A percentile compares a stretch with the other conserved stretches of the same genome.
Conservation (phyloP, 2,888 invertebrate species). For the Dicycla oo region DNA sequence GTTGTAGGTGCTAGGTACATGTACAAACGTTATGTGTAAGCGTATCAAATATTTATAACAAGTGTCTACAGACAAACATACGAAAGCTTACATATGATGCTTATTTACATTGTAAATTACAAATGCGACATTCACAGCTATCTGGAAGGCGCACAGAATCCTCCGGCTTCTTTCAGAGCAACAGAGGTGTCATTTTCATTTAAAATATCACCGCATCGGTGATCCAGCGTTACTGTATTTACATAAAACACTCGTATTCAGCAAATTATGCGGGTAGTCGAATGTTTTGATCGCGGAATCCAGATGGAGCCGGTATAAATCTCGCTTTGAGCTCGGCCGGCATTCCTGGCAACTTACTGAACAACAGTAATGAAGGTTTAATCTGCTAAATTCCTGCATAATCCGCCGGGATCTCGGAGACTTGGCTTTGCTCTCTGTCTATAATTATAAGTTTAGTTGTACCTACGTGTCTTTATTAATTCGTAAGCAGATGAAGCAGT, state of each 20-base stretch:
- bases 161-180: slow-evolving; percentile 40
- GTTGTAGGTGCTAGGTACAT: neutral
- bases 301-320: slow-evolving; percentile 78
- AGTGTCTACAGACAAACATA: slow-evolving; percentile 37
- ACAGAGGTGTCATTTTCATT: slow-evolving; percentile 63
- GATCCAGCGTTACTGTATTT: slow-evolving; percentile 71
- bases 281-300: slow-evolving; percentile 79
- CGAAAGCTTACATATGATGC: slow-evolving; percentile 52
- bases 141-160: slow-evolving; percentile 38
- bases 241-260: slow-evolving; percentile 80
- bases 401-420: slow-evolving; percentile 74
- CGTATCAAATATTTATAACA: slow-evolving; percentile 60
- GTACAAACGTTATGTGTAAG: slow-evolving; percentile 18
- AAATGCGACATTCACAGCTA: slow-evolving; percentile 50
- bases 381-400: slow-evolving; percentile 82
- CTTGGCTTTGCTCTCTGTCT: slow-evolving; percentile 72
- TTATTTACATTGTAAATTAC: slow-evolving; percentile 65
- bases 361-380: slow-evolving; percentile 86
- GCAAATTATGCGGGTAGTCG: slow-evolving; percentile 74
- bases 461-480: slow-evolving; percentile 60
- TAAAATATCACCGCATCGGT: slow-evolving; percentile 60
- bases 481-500: slow-evolving; percentile 47
- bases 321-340: slow-evolving; percentile 78
- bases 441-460: slow-evolving; percentile 68
- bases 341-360: slow-evolving; percentile 83